Base-by-base conservation (phyloP, 2,888 invertebrate species). In the Melikaiella ostensackeni region DNA sequence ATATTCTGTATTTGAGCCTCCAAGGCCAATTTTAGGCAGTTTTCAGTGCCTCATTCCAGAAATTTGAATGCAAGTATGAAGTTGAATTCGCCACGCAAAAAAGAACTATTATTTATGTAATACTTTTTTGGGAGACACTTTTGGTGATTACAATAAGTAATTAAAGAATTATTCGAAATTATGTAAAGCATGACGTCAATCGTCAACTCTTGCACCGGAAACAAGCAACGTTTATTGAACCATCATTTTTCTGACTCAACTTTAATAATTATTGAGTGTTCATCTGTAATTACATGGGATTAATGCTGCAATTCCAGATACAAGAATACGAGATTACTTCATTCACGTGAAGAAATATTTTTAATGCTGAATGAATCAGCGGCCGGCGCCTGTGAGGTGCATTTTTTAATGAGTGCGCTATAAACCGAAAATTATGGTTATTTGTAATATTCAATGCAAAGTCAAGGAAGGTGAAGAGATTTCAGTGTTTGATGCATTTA, bases 171-270 rank as follows among this genome's bases (percentile, higher is more conserved):
- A 42, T 16, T 16, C 16, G 1, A 8, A 33, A 62, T 62, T n/a
- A 62, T 62, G 8, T 30, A 70, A 30, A 27, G n/a, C 13, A 70
- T 70, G 70, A 70, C 30, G 70, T 50, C 46, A 66, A 27, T 38
- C 19, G 27, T 38, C 21, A 42, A 16, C 9, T 59, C 27, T 27
- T 24, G 24, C 50, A 19, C 30, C 50, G 50, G 50, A 70, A 50
- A 70, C 30, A 70, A 13, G 70, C 2, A 50, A 70, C 70, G 50
- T 70, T 70, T 70, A 70, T 70, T 70, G 50, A 70, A 70, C 70
- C 30, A n/a, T 21, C 50, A 55, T 70, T 70, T 70, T 70, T 50
- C 42, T 70, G 46, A 50, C 50, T 50, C 33, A 50, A 27, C n/a
- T 6, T 21, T 70, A 42, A 42, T 42, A 55, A 70, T 70, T 55